Evolutionary conservation across 1,140 invertebrate genomes (phyloP).

Genomic region (Nixonia krombeini): DNA sequence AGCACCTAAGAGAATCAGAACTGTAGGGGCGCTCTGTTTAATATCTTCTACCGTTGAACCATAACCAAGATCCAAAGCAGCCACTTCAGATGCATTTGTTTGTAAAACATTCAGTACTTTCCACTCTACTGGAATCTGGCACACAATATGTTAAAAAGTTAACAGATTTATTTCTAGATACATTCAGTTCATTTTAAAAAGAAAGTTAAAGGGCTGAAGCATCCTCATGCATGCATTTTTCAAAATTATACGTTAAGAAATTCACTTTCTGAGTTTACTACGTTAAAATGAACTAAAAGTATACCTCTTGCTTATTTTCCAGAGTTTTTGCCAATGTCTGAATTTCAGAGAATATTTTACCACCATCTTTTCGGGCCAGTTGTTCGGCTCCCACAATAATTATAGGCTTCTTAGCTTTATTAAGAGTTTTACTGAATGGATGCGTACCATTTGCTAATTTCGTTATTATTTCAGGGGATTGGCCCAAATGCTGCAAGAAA

Average conservation of each 20-base stretch:
- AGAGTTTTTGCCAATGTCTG: slow-evolving; percentile 78
- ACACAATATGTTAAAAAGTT: slow-evolving; percentile 22
- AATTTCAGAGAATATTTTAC: slow-evolving; percentile 81
- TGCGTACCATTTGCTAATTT: slow-evolving; percentile 83
- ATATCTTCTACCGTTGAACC: slow-evolving; percentile 82
- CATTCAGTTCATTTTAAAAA: neutral
- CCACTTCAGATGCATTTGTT: slow-evolving; percentile 92
- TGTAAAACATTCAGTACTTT: slow-evolving; percentile 93
- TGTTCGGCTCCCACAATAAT: slow-evolving; percentile 92
- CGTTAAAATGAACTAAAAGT: slow-evolving; percentile 16
- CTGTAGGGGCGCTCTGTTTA: slow-evolving; percentile 80
- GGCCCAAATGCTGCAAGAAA: slow-evolving; percentile 83
- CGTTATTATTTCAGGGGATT: slow-evolving; percentile 80
- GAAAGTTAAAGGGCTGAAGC: neutral
- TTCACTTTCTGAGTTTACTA: neutral
- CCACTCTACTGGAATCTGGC: slow-evolving; percentile 73
- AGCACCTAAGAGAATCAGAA: slow-evolving; percentile 93
- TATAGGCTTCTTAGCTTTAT: slow-evolving; percentile 88
- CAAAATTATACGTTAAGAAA: slow-evolving; percentile 1
- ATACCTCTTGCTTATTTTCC: slow-evolving; percentile 68
- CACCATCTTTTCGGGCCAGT: slow-evolving; percentile 85
- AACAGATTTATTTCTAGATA: neutral
- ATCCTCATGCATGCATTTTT: too few species aligned
- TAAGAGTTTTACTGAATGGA: slow-evolving; percentile 81
- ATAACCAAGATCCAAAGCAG: slow-evolving; percentile 96